Base-by-base conservation (phyloP, 2,797 vertebrate genomes). In the Staurois parvus region DNA sequence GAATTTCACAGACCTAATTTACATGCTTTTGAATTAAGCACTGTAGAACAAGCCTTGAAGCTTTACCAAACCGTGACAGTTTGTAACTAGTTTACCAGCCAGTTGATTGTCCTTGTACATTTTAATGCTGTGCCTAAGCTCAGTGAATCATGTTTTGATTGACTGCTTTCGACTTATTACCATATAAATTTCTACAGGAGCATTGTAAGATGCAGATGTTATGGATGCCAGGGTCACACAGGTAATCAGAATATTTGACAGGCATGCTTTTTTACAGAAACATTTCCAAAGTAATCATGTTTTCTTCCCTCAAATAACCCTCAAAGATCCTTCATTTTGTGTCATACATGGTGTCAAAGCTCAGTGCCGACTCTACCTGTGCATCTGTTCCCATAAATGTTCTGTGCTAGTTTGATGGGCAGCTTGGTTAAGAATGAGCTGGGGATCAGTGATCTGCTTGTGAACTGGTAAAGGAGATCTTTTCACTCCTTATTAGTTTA, bases 1-100 rank as follows among this genome's bases (percentile, higher is more conserved):
- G 79, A 81, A 81, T 72, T 72, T 81, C 73, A 81, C 69, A 81
- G 79, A 70, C 72, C 48, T 81, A 48, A 81, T 81, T 81, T 81
- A 62, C 24, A 81, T 81, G 56, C 32, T 29, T 37, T 64, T 59
- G 69, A 67, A 81, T 72, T 81, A 73, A 72, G 30, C 69, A 62
- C 69, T 72, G 68, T 81, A 29, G 79, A 72, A 81, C 52, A 73
- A 73, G 69, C 79, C 79, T 81, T 72, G 48, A 64, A 70, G 79
- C 79, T 62, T 73, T 73, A 81, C 69, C 52, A 73, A 72, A 81
- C 30, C 69, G 79, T 81, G 79, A 81, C 79, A 81, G 68, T 72
- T 40, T 81, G 79, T 13, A 45, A 81, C 79, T 81, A 81, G 79
- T 81, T 72, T 62, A 81, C 72, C 79, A 81, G 79, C 48, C 79